These are phyloP conservation scores for Anneissia japonica DNA, from an alignment of 35 echinoderm and acorn worm genomes.

Conservation along the genomic window DNA sequence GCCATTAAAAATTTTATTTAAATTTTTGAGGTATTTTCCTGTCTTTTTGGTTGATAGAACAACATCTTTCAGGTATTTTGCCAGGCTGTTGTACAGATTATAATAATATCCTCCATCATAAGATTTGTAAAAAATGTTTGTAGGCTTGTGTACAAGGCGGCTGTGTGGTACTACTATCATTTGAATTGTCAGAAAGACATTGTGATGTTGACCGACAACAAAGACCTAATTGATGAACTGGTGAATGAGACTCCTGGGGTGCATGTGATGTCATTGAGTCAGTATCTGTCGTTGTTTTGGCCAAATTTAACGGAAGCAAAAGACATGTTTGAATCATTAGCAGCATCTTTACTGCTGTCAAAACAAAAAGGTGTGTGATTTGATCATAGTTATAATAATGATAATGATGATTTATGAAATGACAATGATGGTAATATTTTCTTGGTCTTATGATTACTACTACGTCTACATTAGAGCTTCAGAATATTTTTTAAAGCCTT, in stretches of 20 bases:
- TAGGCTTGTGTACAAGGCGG: slow-evolving; percentile 65
- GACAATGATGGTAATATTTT: too few relatives aligned
- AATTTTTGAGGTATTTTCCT: too few relatives aligned
- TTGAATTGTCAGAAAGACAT: slow-evolving; percentile 59
- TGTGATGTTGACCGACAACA: slow-evolving; percentile 61
- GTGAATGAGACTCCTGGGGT: slow-evolving; percentile 49
- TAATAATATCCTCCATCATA: too few relatives aligned
- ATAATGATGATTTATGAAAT: too few relatives aligned
- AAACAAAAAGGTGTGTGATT: slow-evolving; percentile 17
- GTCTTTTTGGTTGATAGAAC: too few relatives aligned
- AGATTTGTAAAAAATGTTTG: too few relatives aligned
- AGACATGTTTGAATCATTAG: slow-evolving; percentile 82
- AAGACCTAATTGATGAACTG: slow-evolving; percentile 25
- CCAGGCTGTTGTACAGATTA: too few relatives aligned
- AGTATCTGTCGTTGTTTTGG: slow-evolving; percentile 82
- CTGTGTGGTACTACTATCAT: slow-evolving; percentile 86
- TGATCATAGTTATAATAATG: too few relatives aligned
- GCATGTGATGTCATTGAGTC: slow-evolving; percentile 43
- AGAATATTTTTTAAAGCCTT: neutral
- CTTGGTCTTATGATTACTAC: too few relatives aligned
- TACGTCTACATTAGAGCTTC: neutral
- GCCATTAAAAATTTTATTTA: too few relatives aligned
- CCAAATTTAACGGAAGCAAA: slow-evolving; percentile 59
- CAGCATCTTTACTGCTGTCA: slow-evolving; percentile 38
- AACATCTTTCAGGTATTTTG: too few relatives aligned